phyloP scores from a whole-genome alignment of 2,888 invertebrate species.

The Ornithoptera priamus region DNA sequence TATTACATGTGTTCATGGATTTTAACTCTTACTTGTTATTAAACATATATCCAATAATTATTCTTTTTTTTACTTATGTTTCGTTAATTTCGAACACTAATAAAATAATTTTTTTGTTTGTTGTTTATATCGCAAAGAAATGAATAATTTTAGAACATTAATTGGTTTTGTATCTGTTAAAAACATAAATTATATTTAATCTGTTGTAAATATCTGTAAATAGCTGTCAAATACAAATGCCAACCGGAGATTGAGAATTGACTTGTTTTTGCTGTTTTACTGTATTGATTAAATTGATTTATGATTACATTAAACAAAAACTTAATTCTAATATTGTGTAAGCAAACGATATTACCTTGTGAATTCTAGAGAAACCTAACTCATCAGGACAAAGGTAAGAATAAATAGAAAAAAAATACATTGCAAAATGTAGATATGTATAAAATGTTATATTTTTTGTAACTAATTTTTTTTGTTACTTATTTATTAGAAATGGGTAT shows the following conservation, averaged over 20 bases:
- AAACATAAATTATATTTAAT: background rate
- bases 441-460: no score
- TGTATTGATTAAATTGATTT: slow-evolving; percentile 48
- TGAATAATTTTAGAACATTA: no score
- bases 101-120: no score
- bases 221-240: slow-evolving; percentile 3
- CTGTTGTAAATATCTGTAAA: background rate
- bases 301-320: slow-evolving; percentile 30
- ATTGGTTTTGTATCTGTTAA: no score
- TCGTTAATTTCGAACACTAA: no score
- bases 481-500: no score
- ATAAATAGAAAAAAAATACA: slow-evolving; percentile 2
- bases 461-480: no score
- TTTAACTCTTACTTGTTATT: no score
- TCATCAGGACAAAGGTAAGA: slow-evolving; percentile 12
- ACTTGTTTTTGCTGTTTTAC: slow-evolving; percentile 42
- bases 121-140: no score
- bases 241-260: slow-evolving; percentile 37
- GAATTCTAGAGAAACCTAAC: background rate
- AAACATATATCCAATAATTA: no score
- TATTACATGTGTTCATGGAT: no score
- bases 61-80: no score
- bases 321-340: slow-evolving; percentile 7
- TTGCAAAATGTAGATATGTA: background rate
- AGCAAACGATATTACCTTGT: slow-evolving; percentile 6